These are phyloP conservation scores for Eleginops maclovinus DNA, from an alignment of 2,113 vertebrate genomes.

Conservation along the genomic window DNA sequence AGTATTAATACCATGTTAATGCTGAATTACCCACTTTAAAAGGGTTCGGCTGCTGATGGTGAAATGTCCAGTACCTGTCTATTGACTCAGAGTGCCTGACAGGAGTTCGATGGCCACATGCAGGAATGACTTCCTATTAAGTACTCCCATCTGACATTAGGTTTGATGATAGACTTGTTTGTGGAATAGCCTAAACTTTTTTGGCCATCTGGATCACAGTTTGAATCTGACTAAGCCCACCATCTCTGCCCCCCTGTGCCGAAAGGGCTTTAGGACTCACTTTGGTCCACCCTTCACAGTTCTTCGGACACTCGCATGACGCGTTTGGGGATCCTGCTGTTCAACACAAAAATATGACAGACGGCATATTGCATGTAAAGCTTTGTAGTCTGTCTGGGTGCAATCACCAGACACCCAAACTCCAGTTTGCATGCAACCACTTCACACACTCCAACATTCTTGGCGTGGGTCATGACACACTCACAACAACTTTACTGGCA, in stretches of 20 bases:
- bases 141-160: neutral
- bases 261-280: conserved; percentile 40
- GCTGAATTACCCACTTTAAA: no score
- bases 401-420: conserved; percentile 48
- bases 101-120: no score
- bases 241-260: conserved; percentile 16
- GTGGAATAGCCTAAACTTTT: neutral
- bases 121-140: no score
- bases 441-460: conserved; percentile 18
- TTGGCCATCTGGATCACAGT: conserved; percentile 69
- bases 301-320: conserved; percentile 16
- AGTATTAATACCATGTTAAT: no score
- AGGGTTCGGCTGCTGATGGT: no score
- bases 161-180: conserved; percentile 32
- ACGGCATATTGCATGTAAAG: conserved; percentile 73
- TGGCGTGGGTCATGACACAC: conserved; percentile 32
- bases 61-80: no score
- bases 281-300: conserved; percentile 32
- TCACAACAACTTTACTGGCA: conserved; percentile 19
- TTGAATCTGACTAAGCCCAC: conserved; percentile 51
- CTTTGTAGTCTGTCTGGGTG: conserved; percentile 62
- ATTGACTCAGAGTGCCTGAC: no score
- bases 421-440: conserved; percentile 45
- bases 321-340: conserved; percentile 59
- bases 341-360: conserved; percentile 51